These are phyloP conservation scores for Sarotherodon lohbergeri DNA, from an alignment of 2,113 vertebrate species.

Conservation along the genomic window DNA sequence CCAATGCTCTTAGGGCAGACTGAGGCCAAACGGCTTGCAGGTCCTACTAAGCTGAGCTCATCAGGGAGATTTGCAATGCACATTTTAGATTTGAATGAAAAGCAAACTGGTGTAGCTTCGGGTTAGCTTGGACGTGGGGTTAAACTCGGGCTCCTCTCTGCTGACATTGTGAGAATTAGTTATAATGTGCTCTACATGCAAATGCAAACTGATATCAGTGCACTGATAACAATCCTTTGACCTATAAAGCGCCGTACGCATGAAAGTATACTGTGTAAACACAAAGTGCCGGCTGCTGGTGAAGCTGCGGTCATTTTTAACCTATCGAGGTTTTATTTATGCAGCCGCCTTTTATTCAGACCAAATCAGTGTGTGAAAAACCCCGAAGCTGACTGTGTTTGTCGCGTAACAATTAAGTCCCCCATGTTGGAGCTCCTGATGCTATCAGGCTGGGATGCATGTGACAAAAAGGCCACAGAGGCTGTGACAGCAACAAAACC, in stretches of 20 bases:
- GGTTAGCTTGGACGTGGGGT: constrained; percentile 8
- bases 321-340: not conserved
- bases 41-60: constrained; percentile 55
- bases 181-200: constrained; percentile 6
- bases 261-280: not conserved
- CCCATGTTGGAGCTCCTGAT: constrained; percentile 29
- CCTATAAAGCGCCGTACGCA: not conserved
- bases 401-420: constrained; percentile 29
- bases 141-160: not conserved
- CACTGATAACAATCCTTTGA: not conserved
- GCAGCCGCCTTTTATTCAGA: not conserved
- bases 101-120: constrained; percentile 16
- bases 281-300: not conserved
- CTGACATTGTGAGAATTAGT: not conserved
- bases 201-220: constrained; percentile 28
- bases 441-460: constrained; percentile 6
- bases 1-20: constrained; percentile 41
- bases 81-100: constrained; percentile 64
- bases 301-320: not conserved
- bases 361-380: not conserved
- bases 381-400: not conserved
- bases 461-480: constrained; percentile 54
- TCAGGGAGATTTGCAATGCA: constrained; percentile 67
- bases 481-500: constrained; percentile 13
- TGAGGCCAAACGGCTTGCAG: constrained; percentile 34